Percentiles rank a stretch among this genome's conserved stretches.
Evolutionary conservation across 2,797 vertebrate genomes (phyloP).

Genomic region (Oryzias sinensis): DNA sequence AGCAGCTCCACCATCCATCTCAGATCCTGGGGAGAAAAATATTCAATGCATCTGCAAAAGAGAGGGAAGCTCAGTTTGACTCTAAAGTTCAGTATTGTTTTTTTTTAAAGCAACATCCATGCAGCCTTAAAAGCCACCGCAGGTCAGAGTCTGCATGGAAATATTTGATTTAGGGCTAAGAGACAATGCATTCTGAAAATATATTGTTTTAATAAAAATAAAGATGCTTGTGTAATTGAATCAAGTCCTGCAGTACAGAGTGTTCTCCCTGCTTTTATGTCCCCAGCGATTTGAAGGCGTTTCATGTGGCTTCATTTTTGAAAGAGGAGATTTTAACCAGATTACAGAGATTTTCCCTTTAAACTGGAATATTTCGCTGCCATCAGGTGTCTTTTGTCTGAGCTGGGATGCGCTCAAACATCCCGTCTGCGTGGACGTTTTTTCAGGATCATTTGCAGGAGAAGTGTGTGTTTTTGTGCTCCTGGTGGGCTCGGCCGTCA

Average conservation of each 20-base stretch:
- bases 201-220: background rate
- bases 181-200: background rate
- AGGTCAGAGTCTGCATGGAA: background rate
- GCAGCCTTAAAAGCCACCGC: background rate
- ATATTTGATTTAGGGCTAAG: background rate
- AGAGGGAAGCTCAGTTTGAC: background rate
- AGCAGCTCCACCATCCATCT: too few relatives aligned
- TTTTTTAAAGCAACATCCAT: background rate
- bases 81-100: background rate
- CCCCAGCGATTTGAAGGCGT: background rate
- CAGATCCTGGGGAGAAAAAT: background rate
- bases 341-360: background rate
- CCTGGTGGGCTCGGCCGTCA: slow-evolving; percentile 31
- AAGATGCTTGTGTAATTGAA: background rate
- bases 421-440: too few relatives aligned
- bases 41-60: slow-evolving; percentile 5
- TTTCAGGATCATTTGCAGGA: too few relatives aligned
- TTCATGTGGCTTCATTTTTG: background rate
- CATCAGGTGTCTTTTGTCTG: too few relatives aligned
- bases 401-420: too few relatives aligned
- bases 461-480: background rate
- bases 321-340: slow-evolving; percentile 8
- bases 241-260: background rate
- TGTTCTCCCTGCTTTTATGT: background rate
- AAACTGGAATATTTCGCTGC: slow-evolving; percentile 17